A percentile compares a stretch with the other conserved stretches of the same genome.
These are phyloP conservation scores for Lithophane semibrunnea DNA, from an alignment of 2,888 invertebrate genomes.

Conservation along the genomic window DNA sequence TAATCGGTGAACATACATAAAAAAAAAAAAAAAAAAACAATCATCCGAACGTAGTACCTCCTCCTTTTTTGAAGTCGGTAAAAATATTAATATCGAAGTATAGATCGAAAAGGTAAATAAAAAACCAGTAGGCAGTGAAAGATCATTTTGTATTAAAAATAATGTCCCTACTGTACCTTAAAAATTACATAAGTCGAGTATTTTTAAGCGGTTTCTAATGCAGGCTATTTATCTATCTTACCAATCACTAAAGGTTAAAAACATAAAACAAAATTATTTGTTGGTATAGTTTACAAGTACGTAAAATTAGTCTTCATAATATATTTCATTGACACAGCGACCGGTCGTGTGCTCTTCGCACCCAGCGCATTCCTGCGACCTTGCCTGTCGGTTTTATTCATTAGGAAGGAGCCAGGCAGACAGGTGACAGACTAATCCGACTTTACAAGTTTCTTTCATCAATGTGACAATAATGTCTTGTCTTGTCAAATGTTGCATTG, in stretches of 20 bases:
- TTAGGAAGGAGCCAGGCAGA: background rate
- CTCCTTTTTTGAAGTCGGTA: too few relatives aligned
- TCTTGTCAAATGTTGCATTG: background rate
- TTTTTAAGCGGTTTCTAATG: background rate
- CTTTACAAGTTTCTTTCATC: background rate
- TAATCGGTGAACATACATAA: too few relatives aligned
- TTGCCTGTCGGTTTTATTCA: background rate
- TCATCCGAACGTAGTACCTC: too few relatives aligned
- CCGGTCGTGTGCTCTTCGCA: background rate
- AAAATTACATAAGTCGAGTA: background rate
- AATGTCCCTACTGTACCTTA: background rate
- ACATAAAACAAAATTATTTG: background rate
- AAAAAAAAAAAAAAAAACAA: too few relatives aligned
- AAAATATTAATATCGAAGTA: too few relatives aligned
- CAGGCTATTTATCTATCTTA: background rate
- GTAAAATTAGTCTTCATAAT: background rate
- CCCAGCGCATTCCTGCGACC: background rate
- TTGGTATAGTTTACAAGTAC: background rate
- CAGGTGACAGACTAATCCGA: background rate
- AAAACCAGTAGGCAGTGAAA: background rate
- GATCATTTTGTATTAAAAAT: conserved; percentile 3
- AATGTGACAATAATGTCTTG: background rate
- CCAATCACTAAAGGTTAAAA: background rate
- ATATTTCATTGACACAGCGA: background rate
- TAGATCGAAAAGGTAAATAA: background rate